Evolutionary conservation across 2,113 vertebrate species (phyloP).

Genomic region (Sus scrofa): T2T-Sscrofa CM000824.6:151385501-151386000

Average conservation of each 20-base stretch:
- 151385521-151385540: neutral
- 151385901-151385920: neutral
- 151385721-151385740: neutral
- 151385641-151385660: neutral
- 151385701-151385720: neutral
- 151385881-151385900: neutral
- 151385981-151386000: no score
- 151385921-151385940: neutral
- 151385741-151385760: neutral
- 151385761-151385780: neutral
- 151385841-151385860: neutral
- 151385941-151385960: neutral
- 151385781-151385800: neutral
- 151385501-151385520: neutral
- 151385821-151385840: neutral
- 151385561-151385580: neutral
- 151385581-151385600: neutral
- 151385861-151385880: neutral
- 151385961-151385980: neutral
- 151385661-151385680: neutral
- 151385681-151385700: neutral
- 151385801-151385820: neutral
- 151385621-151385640: neutral
- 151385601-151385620: neutral
- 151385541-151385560: neutral